phyloP scores from a whole-genome alignment of 2,888 invertebrate genomes.

The Prionchulus punctatus region DNA sequence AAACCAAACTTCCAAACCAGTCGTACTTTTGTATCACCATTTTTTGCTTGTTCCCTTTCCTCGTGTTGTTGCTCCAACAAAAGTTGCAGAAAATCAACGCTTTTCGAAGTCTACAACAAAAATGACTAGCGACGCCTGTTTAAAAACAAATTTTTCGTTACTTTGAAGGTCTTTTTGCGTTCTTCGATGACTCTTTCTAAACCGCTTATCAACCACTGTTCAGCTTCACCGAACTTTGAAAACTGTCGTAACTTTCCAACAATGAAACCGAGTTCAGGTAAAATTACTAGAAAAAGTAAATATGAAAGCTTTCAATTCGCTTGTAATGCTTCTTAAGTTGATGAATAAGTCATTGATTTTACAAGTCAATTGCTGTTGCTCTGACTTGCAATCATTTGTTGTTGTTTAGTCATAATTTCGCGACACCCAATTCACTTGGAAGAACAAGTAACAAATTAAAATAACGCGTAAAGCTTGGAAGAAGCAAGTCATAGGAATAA shows the following conservation, averaged over 20 bases:
- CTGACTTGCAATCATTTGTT: too few relatives aligned
- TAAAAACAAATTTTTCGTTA: not conserved
- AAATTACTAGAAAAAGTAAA: not conserved
- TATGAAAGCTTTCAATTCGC: too few relatives aligned
- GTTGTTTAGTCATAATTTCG: too few relatives aligned
- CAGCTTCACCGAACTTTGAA: not conserved
- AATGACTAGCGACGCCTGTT: not conserved
- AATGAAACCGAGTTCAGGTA: not conserved
- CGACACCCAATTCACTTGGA: too few relatives aligned
- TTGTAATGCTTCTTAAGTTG: too few relatives aligned
- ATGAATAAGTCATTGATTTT: too few relatives aligned
- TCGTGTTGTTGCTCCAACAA: constrained; percentile 2
- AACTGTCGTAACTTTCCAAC: not conserved
- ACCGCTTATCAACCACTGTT: not conserved
- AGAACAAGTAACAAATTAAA: too few relatives aligned
- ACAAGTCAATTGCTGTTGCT: too few relatives aligned
- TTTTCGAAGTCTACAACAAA: not conserved
- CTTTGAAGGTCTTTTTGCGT: not conserved
- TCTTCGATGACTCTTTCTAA: not conserved
- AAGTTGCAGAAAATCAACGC: constrained; percentile 6
- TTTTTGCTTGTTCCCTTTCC: not conserved
- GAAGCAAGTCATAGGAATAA: too few relatives aligned
- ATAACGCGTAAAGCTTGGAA: too few relatives aligned
- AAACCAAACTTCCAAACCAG: too few relatives aligned
- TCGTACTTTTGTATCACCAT: too few relatives aligned